Evolutionary conservation across 2,797 vertebrate genomes (phyloP).

Genomic region (Sylvia borin): DNA sequence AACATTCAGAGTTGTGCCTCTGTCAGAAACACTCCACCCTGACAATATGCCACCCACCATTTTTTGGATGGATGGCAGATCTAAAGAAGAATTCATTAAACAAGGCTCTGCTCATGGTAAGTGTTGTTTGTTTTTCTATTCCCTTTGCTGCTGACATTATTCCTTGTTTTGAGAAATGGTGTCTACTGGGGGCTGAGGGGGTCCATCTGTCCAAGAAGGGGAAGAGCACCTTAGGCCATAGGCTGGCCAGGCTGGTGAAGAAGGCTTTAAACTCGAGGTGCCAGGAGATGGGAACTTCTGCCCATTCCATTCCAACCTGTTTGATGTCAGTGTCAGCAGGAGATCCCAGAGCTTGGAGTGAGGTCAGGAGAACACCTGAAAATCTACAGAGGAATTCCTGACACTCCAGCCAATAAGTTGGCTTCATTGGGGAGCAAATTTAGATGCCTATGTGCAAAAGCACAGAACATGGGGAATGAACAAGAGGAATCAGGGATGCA

Average conservation of each 20-base stretch:
- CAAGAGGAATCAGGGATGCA: background rate
- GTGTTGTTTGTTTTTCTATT: background rate
- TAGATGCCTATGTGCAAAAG: background rate
- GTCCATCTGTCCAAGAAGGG: background rate
- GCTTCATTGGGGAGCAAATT: background rate
- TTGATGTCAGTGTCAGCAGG: background rate
- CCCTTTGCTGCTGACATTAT: background rate
- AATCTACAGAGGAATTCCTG: background rate
- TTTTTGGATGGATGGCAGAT: background rate
- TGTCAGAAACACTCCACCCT: background rate
- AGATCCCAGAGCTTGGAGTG: background rate
- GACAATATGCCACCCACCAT: background rate
- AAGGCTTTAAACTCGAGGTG: background rate
- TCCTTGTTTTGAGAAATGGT: background rate
- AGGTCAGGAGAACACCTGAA: background rate
- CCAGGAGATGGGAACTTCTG: background rate
- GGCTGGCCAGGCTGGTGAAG: background rate
- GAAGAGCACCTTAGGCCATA: background rate
- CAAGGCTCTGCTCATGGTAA: background rate
- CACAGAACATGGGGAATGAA: background rate
- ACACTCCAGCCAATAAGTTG: background rate
- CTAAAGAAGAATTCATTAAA: background rate
- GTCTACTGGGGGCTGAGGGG: no score
- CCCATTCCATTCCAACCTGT: background rate
- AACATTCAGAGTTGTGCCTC: background rate